Evolutionary conservation across 1,140 invertebrate species (phyloP).

Genomic region (Macrotrachela quadricornifera): DNA sequence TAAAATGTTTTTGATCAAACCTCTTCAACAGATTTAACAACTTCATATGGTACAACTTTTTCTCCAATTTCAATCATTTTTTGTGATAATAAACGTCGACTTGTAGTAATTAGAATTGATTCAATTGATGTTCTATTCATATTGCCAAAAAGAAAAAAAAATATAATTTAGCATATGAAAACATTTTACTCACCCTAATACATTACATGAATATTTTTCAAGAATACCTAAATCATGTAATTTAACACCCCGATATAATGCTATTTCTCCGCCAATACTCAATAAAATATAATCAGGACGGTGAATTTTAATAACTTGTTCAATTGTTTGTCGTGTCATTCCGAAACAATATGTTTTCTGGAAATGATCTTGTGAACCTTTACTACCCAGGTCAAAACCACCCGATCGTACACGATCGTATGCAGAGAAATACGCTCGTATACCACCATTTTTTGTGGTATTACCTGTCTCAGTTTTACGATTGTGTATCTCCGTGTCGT

Average conservation of each 20-base stretch:
- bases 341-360: slow-evolving; percentile 96
- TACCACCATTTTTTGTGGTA: no score
- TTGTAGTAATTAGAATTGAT: slow-evolving; percentile 87
- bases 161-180: no score
- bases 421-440: no score
- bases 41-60: slow-evolving; percentile 74
- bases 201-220: slow-evolving; percentile 44
- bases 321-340: slow-evolving; percentile 76
- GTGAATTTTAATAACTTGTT: slow-evolving; percentile 84
- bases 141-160: no score
- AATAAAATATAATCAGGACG: slow-evolving; percentile 77
- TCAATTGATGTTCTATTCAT: slow-evolving; percentile 52
- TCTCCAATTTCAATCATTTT: slow-evolving; percentile 68
- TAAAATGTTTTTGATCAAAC: no score
- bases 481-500: no score
- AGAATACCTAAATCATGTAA: slow-evolving; percentile 49
- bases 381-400: no score
- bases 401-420: no score
- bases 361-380: slow-evolving; percentile 82
- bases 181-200: slow-evolving; percentile 15
- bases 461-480: no score
- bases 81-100: slow-evolving; percentile 77
- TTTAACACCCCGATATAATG: slow-evolving; percentile 86
- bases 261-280: slow-evolving; percentile 95
- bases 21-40: slow-evolving; percentile 56